Conservation (phyloP, 2,888 invertebrate species). For the Hydrotaea diabolus region DNA sequence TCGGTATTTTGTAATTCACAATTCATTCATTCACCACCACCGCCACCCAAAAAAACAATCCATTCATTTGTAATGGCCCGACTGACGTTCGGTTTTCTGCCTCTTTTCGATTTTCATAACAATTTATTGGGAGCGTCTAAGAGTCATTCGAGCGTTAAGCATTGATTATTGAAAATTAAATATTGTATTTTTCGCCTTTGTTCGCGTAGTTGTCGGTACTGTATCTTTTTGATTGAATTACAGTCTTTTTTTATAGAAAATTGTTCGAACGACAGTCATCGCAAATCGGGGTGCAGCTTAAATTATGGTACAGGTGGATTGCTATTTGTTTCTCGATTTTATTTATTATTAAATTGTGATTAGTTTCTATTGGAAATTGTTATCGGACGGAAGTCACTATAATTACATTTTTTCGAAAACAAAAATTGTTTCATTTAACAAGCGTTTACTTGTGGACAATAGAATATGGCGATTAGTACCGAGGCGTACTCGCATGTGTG, state of each 20-base stretch:
- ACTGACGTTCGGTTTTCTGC: constrained; percentile 32
- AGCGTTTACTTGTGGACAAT: neutral
- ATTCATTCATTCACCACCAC: constrained; percentile 29
- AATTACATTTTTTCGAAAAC: constrained; percentile 23
- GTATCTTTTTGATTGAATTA: constrained; percentile 58
- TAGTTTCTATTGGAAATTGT: constrained; percentile 38
- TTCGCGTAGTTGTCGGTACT: constrained; percentile 60
- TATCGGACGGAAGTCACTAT: constrained; percentile 50
- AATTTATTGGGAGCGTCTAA: constrained; percentile 77
- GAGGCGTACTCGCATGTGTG: neutral
- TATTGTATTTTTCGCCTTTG: constrained; percentile 73
- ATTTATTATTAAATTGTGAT: constrained; percentile 60
- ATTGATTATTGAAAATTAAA: constrained; percentile 74
- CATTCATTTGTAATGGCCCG: constrained; percentile 42
- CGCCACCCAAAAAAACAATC: neutral
- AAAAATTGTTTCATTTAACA: neutral
- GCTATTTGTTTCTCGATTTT: constrained; percentile 31
- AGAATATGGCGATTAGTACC: neutral
- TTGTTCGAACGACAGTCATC: constrained; percentile 33
- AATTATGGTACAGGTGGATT: constrained; percentile 62
- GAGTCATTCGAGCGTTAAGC: constrained; percentile 77
- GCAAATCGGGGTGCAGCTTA: constrained; percentile 56
- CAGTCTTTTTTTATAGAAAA: constrained; percentile 45
- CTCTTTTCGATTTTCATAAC: constrained; percentile 69
- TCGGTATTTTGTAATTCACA: constrained; percentile 66